Evolutionary conservation across 1,140 invertebrate genomes (phyloP), one percentile per base, ranked within the genome.

Genomic region (Lepeophtheirus salmonis): DNA sequence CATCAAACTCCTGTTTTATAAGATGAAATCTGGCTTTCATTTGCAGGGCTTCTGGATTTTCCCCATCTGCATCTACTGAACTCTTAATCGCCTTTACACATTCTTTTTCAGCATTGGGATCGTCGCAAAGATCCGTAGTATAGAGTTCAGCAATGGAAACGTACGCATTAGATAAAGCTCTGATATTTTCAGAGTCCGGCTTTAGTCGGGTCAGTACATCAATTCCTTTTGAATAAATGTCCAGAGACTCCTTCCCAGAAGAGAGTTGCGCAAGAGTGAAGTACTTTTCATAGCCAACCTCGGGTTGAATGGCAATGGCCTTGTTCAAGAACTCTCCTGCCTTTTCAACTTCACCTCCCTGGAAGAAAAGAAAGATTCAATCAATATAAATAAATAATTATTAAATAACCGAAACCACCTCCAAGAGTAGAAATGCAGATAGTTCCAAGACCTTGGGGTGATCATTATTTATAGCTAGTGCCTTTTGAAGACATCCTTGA

Each of bases 111-210:
- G 65, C 65, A 24, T 62, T 61, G 10, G 56, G 50, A 23, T 63
- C 63, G 60, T 66, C 65, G 59, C 67, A 75, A 3, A 66, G 67
- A 63, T 75, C 74, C 41, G 74, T 75, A 67, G 74, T 71, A 62
- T 71, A 74, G 13, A 74, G 66, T 65, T 75, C 74, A 24, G 73
- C 71, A 22, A 74, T 65, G 10, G 72, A 68, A 58, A 70, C 70
- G 63, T 70, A 71, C 1, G 73, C 74, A 62, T 67, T 68, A 13
- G 73, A 73, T 14, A 74, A 66, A 50, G 70, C 68, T 55, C 65
- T 67, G 20, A 50, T 57, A 13, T 26, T 14, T 16, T 60, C 57
- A 63, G n/a, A 48, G 66, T 61, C 63, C 1, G 62, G 62, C 21
- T 62, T 22, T 2, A 52, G 17, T 14, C 49, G 23, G 66, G 13